These are phyloP conservation scores for Mizuhopecten yessoensis DNA, from an alignment of 1,140 invertebrate genomes.

Conservation along the genomic window DNA sequence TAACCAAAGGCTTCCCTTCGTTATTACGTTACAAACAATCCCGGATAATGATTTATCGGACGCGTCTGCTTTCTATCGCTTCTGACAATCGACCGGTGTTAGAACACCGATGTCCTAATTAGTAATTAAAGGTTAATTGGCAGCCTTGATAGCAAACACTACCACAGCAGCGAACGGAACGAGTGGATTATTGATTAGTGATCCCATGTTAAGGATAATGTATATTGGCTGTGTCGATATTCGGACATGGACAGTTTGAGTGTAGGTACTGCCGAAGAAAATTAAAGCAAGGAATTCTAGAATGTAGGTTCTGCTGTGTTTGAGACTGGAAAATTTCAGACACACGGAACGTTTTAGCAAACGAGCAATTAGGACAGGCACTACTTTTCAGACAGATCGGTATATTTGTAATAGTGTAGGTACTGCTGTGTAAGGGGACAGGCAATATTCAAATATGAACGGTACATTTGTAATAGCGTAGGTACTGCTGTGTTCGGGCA, in stretches of 20 bases:
- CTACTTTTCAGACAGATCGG: too few species aligned
- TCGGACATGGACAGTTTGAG: not conserved
- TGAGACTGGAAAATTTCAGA: too few species aligned
- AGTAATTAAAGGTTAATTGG: constrained; percentile 29
- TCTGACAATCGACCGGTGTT: not conserved
- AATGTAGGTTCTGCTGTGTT: too few species aligned
- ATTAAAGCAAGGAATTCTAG: too few species aligned
- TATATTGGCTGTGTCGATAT: not conserved
- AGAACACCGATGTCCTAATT: not conserved
- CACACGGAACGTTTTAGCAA: too few species aligned
- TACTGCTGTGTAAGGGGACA: too few species aligned
- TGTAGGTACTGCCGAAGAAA: too few species aligned
- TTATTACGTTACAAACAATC: not conserved
- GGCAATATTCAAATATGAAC: too few species aligned
- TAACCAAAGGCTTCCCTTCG: not conserved
- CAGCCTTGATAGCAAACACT: not conserved
- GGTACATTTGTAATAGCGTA: too few species aligned
- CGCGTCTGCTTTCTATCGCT: not conserved
- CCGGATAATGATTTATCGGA: not conserved
- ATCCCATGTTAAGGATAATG: not conserved
- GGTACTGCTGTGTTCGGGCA: not conserved
- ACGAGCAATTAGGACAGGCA: too few species aligned
- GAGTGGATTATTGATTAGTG: not conserved
- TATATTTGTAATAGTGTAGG: too few species aligned
- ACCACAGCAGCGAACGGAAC: constrained; percentile 13